A percentile compares a stretch with the other conserved stretches of the same genome.
Evolutionary conservation across 2,797 vertebrate species (phyloP).

Genomic region (Parotocinclus haroldoi): DNA sequence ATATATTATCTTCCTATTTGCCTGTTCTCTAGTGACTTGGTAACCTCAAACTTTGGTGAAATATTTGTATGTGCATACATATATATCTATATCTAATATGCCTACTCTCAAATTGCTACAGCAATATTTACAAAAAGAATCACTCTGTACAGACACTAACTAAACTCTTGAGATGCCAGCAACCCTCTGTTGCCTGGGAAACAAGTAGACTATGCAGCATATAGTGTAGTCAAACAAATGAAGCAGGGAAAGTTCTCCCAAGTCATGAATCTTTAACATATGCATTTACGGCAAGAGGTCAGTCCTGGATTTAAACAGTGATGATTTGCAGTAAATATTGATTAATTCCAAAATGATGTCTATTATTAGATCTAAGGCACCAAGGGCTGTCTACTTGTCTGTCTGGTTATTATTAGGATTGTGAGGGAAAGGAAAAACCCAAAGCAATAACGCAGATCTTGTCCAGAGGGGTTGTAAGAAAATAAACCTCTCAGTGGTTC

Average conservation of each 20-base stretch:
- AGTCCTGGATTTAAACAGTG: neutral
- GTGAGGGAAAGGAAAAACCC: neutral
- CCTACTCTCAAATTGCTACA: slow-evolving; percentile 9
- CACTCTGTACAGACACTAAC: slow-evolving; percentile 19
- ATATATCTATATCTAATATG: slow-evolving; percentile 11
- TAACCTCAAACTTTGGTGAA: neutral
- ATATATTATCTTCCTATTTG: slow-evolving; percentile 29
- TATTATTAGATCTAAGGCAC: slow-evolving; percentile 37
- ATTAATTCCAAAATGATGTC: slow-evolving; percentile 53
- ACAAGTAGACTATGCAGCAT: slow-evolving; percentile 36
- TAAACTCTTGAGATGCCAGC: slow-evolving; percentile 30
- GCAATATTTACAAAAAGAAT: slow-evolving; percentile 12
- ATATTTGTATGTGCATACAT: slow-evolving; percentile 6
- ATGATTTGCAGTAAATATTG: neutral
- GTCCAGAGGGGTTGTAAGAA: neutral
- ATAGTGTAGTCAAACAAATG: neutral
- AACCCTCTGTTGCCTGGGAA: slow-evolving; percentile 49
- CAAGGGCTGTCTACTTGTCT: slow-evolving; percentile 45
- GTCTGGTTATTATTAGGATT: slow-evolving; percentile 8
- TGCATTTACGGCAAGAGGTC: neutral
- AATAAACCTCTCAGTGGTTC: neutral
- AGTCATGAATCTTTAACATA: neutral
- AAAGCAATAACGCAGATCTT: slow-evolving; percentile 11
- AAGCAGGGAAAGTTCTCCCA: too few species aligned
- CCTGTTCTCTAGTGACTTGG: neutral